Conservation (phyloP, 2,888 invertebrate genomes). For the Allolobophora icterica region DNA sequence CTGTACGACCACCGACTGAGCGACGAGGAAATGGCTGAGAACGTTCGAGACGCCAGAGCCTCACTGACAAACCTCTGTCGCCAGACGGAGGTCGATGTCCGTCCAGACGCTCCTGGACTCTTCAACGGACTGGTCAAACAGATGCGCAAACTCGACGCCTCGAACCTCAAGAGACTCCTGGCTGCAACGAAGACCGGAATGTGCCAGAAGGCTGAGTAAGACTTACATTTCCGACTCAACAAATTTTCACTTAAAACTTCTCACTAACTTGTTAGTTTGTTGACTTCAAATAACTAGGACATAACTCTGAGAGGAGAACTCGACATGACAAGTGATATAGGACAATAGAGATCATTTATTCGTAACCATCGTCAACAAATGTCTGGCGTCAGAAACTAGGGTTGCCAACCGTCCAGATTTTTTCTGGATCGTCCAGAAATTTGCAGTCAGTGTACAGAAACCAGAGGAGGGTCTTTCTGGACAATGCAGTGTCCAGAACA, state of each 20-base stretch:
- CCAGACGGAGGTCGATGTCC: constrained; percentile 60
- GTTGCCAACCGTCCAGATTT: too few relatives aligned
- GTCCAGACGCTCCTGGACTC: constrained; percentile 64
- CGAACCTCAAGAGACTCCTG: constrained; percentile 57
- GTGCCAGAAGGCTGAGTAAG: constrained; percentile 46
- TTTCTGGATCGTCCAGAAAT: too few relatives aligned
- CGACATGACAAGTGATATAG: too few relatives aligned
- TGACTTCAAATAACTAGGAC: too few relatives aligned
- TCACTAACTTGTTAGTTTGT: too few relatives aligned
- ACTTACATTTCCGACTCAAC: neutral
- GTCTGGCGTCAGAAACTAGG: too few relatives aligned
- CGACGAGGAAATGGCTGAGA: constrained; percentile 47
- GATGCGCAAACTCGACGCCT: constrained; percentile 62
- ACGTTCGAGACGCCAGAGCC: constrained; percentile 47
- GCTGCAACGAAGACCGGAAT: constrained; percentile 5
- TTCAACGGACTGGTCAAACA: constrained; percentile 66
- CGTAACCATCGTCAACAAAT: too few relatives aligned
- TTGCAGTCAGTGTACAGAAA: too few relatives aligned
- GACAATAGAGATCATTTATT: too few relatives aligned
- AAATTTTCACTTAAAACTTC: neutral
- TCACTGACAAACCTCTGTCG: constrained; percentile 57
- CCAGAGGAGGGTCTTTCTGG: too few relatives aligned
- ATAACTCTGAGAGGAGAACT: too few relatives aligned
- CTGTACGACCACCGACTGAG: constrained; percentile 74
- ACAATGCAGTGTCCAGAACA: too few relatives aligned